Conservation (phyloP, 2,888 invertebrate species). For the Lumbricus terrestris region DNA sequence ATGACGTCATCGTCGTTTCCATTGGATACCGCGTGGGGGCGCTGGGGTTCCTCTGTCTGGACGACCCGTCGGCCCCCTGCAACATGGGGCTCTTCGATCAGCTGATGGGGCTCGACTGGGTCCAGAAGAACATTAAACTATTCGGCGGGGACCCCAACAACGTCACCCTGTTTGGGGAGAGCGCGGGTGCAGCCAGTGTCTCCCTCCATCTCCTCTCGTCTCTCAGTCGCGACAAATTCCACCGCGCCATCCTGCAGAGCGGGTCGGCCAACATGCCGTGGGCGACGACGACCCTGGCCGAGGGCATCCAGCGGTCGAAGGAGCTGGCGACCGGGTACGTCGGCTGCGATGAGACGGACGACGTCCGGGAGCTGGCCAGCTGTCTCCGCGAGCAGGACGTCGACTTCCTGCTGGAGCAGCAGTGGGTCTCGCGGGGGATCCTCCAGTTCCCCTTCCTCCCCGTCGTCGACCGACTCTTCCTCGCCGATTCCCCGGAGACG, state of each 20-base stretch:
- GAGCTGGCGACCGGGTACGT: constrained; percentile 70
- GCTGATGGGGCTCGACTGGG: constrained; percentile 75
- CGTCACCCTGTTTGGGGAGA: constrained; percentile 94
- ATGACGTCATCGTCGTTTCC: constrained; percentile 84
- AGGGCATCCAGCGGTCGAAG: constrained; percentile 73
- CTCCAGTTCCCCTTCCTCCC: constrained; percentile 88
- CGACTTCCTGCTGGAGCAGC: constrained; percentile 34
- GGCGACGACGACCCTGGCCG: constrained; percentile 83
- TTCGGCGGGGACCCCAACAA: constrained; percentile 80
- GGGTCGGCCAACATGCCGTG: constrained; percentile 89
- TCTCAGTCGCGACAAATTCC: constrained; percentile 73
- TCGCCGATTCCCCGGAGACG: constrained; percentile 74
- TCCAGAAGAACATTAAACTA: constrained; percentile 52
- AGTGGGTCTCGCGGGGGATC: constrained; percentile 62
- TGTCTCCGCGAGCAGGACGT: constrained; percentile 33
- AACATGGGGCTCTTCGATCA: constrained; percentile 94
- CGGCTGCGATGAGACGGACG: constrained; percentile 25
- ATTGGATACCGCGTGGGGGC: constrained; percentile 93
- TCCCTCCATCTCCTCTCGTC: constrained; percentile 77
- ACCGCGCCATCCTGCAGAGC: constrained; percentile 86
- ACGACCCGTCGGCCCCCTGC: constrained; percentile 72
- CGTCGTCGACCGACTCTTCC: constrained; percentile 86
- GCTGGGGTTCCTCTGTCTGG: constrained; percentile 67
- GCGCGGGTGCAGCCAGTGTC: constrained; percentile 92
- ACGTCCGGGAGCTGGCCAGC: constrained; percentile 24